Evolutionary conservation across 2,888 invertebrate genomes (phyloP), one percentile per base, ranked within the genome.

Genomic region (Ametastegia equiseti): DNA sequence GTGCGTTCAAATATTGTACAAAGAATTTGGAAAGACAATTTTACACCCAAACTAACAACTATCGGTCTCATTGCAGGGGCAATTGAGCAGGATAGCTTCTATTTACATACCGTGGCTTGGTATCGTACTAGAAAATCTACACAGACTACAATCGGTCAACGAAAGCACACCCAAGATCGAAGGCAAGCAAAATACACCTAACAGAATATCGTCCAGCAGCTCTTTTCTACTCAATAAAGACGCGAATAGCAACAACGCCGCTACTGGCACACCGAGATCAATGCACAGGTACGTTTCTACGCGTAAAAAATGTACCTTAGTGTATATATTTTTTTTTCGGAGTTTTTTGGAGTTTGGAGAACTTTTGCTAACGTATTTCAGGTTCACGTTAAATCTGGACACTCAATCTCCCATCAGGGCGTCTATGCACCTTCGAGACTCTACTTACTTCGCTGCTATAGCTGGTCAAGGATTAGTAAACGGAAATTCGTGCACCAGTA

Each of bases 101-200:
- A 93, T 99, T 39, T 99, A 99, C 91, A 95, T 98, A 80, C 99
- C 99, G 0, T 96, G 98, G 95, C 93, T 99, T 83, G 95, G 96
- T 4, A 95, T 98, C 80, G 96, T 98, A 0, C 93, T 97, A 89
- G 98, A 98, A 86, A 97, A 97, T 92, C 94, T 97, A 80, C 95
- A 96, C 88, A 94, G 98, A 50, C 94, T 97, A 45, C 87, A 90
- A 75, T 88, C 85, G 15, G 84, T 87, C 42, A 82, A 87, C 33
- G 92, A 92, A 19, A 90, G 90, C 83, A 90, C 92, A 0, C 84
- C 80, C 19, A 88, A 88, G 80, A 81, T 81, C 13, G 93, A 93
- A 50, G 89, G 87, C 13, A 92, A 90, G 23, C 90, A 91, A 81
- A 92, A 91, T 83, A 86, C 93, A 5, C 92, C 89, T 33, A 92